Percentiles rank a stretch among this genome's conserved stretches.
Conservation (phyloP, 2,113 vertebrate species). For the Lophius piscatorius region DNA sequence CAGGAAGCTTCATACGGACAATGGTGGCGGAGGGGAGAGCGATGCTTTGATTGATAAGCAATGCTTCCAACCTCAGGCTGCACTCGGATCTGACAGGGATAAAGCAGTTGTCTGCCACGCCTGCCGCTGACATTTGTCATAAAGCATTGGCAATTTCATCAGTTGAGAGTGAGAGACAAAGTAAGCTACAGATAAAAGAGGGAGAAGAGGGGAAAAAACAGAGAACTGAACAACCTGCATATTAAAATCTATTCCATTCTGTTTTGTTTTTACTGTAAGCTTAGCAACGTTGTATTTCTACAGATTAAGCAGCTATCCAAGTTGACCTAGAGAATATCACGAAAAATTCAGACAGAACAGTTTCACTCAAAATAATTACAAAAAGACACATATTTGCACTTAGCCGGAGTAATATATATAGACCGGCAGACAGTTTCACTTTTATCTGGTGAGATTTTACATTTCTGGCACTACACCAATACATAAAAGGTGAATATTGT, state of each 20-base stretch:
- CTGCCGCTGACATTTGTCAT: conserved; percentile 88
- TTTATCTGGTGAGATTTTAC: conserved; percentile 19
- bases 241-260: conserved; percentile 47
- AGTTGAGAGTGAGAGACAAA: conserved; percentile 62
- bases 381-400: conserved; percentile 26
- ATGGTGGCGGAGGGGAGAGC: conserved; percentile 68
- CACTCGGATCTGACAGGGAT: conserved; percentile 85
- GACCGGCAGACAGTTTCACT: conserved; percentile 21
- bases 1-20: conserved; percentile 48
- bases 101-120: conserved; percentile 82
- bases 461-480: too few species aligned
- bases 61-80: conserved; percentile 87
- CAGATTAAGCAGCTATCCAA: too few species aligned
- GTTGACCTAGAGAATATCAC: conserved; percentile 4
- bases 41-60: conserved; percentile 89
- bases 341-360: conserved; percentile 18
- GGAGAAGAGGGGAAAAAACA: conserved; percentile 15
- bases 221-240: conserved; percentile 56
- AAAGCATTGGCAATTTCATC: conserved; percentile 93
- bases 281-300: conserved; percentile 21
- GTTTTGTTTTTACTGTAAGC: conserved; percentile 51
- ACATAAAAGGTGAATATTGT: too few species aligned
- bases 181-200: conserved; percentile 11
- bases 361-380: conserved; percentile 37
- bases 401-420: too few species aligned